phyloP scores from a whole-genome alignment of 1,140 invertebrate species.

The Zaprionus inermis region DNA sequence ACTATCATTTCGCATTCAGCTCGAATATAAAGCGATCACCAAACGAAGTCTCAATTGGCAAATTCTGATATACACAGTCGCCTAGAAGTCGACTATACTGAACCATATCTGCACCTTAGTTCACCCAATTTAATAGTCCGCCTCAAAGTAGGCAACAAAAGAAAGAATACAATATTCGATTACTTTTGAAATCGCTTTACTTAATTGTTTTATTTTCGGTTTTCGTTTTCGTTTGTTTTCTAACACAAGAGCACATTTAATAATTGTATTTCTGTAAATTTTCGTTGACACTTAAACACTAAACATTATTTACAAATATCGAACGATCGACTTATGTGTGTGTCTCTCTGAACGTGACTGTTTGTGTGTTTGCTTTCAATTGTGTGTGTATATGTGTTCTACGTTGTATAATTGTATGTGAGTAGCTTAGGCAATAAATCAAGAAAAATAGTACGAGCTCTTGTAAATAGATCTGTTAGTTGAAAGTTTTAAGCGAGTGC shows the following conservation, averaged over 20 bases:
- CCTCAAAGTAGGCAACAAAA: slow-evolving; percentile 15
- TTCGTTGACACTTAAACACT: slow-evolving; percentile 66
- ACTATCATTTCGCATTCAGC: too few species aligned
- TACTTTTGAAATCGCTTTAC: slow-evolving; percentile 50
- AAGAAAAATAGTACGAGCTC: slow-evolving; percentile 42
- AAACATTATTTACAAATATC: slow-evolving; percentile 76
- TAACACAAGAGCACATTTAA: slow-evolving; percentile 65
- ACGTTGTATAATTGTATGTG: slow-evolving; percentile 25
- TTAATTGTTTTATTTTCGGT: slow-evolving; percentile 28
- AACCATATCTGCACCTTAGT: neutral
- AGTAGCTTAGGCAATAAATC: slow-evolving; percentile 32
- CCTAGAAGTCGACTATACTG: neutral
- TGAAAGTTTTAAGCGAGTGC: slow-evolving; percentile 61
- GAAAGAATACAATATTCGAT: neutral
- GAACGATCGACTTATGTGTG: slow-evolving; percentile 31
- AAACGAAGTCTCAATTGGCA: too few species aligned
- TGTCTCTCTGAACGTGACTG: slow-evolving; percentile 24
- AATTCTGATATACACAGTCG: too few species aligned
- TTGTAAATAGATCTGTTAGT: slow-evolving; percentile 51
- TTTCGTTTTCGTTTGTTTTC: slow-evolving; percentile 32
- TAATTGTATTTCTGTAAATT: slow-evolving; percentile 41
- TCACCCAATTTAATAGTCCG: neutral
- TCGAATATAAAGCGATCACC: too few species aligned
- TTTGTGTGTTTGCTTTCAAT: slow-evolving; percentile 7
- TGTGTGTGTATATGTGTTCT: slow-evolving; percentile 27